Percentiles rank a stretch among this genome's conserved stretches.
phyloP scores from a whole-genome alignment of 64 coral and sea anemone genomes.

The Acropora tenuis region DNA sequence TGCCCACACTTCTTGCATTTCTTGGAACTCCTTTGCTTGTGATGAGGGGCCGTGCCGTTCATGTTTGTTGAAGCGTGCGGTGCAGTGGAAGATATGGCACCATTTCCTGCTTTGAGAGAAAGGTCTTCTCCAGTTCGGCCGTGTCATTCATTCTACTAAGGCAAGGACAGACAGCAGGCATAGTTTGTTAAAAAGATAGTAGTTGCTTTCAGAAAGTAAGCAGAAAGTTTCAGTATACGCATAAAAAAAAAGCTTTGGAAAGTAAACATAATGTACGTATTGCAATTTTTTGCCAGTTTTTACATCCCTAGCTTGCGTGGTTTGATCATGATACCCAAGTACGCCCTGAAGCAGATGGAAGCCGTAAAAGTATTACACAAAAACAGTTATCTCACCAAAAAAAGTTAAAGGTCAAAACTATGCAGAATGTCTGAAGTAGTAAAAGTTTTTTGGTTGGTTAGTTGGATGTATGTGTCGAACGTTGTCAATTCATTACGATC shows the following conservation, averaged over 20 bases:
- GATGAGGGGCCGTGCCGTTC: neutral
- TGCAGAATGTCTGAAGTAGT: neutral
- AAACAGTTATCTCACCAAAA: too few relatives aligned
- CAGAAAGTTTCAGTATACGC: too few relatives aligned
- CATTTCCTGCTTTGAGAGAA: too few relatives aligned
- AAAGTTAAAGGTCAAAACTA: neutral
- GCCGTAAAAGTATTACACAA: neutral
- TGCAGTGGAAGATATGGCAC: too few relatives aligned
- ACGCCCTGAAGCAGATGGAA: neutral
- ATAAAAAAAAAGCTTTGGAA: too few relatives aligned
- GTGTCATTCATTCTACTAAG: too few relatives aligned
- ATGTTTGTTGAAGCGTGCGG: too few relatives aligned
- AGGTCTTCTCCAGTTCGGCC: too few relatives aligned
- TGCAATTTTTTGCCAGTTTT: neutral
- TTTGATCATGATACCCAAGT: neutral
- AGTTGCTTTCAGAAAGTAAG: too few relatives aligned
- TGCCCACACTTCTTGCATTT: conserved; percentile 37
- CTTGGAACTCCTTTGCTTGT: conserved; percentile 31
- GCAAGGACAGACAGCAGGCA: too few relatives aligned
- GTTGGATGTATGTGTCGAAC: neutral
- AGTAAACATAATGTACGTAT: too few relatives aligned
- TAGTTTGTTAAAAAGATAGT: too few relatives aligned
- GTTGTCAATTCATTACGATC: neutral
- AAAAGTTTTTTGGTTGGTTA: neutral
- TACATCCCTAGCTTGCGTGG: neutral